phyloP scores from a whole-genome alignment of 2,797 vertebrate genomes.

The Lophius americanus region DNA sequence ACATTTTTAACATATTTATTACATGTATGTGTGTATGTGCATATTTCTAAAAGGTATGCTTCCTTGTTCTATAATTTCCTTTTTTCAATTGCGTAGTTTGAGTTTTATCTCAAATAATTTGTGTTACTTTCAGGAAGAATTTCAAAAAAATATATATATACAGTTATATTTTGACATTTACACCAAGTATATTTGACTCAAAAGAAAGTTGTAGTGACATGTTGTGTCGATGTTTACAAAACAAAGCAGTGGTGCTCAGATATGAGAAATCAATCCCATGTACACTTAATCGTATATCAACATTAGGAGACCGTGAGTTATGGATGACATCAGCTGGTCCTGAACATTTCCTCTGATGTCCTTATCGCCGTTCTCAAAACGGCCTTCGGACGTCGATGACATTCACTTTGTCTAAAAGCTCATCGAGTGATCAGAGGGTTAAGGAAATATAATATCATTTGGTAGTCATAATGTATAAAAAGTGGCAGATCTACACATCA shows the following conservation, averaged over 20 bases:
- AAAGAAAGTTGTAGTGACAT: conserved; percentile 2
- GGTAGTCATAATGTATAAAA: neutral
- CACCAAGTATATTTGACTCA: conserved; percentile 17
- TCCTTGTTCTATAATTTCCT: neutral
- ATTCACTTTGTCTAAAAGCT: conserved; percentile 86
- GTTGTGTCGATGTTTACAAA: conserved; percentile 12
- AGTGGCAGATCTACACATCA: neutral
- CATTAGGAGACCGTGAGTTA: conserved; percentile 6
- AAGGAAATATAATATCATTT: conserved; percentile 49
- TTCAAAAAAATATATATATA: neutral
- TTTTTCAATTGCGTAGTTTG: neutral
- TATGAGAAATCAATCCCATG: conserved; percentile 7
- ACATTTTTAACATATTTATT: conserved; percentile 2
- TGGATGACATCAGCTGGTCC: conserved; percentile 3
- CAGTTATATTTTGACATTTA: conserved; percentile 33
- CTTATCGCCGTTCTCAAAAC: conserved; percentile 46
- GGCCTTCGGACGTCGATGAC: conserved; percentile 78
- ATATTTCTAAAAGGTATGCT: too few relatives aligned
- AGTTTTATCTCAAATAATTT: neutral
- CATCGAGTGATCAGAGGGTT: conserved; percentile 82
- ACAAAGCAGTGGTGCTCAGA: neutral
- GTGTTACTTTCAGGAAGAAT: neutral
- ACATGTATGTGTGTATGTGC: neutral
- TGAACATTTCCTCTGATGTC: neutral
- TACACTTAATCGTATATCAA: conserved; percentile 1